These are phyloP conservation scores for Yponomeuta sedellus DNA, from an alignment of 2,888 invertebrate species.

Conservation along the genomic window DNA sequence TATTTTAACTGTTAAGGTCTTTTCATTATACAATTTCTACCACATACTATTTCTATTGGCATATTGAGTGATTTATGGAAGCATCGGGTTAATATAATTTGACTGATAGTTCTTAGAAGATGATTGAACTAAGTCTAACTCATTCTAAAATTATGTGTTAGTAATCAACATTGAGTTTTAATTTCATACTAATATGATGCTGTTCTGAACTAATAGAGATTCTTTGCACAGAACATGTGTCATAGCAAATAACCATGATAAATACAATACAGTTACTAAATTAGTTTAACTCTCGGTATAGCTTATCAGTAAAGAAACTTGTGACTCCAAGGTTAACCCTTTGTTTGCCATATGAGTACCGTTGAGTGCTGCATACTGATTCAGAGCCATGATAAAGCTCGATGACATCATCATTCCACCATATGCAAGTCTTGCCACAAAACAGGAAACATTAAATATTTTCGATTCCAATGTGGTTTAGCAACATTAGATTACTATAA, in stretches of 20 bases:
- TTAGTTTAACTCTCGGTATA: neutral
- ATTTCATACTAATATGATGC: no score
- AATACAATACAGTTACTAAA: neutral
- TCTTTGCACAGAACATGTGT: neutral
- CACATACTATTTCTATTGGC: no score
- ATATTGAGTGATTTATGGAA: no score
- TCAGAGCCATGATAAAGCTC: neutral
- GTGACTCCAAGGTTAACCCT: neutral
- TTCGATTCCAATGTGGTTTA: neutral
- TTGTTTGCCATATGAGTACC: neutral
- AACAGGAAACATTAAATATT: neutral
- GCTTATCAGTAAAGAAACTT: neutral
- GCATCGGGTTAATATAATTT: no score
- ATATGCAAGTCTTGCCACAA: neutral
- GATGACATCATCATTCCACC: constrained; percentile 2
- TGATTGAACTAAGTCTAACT: no score
- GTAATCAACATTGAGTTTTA: no score
- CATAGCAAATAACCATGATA: neutral
- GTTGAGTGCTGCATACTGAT: neutral
- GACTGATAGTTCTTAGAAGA: no score
- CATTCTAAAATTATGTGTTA: no score
- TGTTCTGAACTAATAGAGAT: neutral
- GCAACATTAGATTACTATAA: neutral
- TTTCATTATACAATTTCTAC: no score
- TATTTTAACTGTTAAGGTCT: no score